Base-by-base conservation (phyloP, 2,888 invertebrate species). In the Troides helena region DNA sequence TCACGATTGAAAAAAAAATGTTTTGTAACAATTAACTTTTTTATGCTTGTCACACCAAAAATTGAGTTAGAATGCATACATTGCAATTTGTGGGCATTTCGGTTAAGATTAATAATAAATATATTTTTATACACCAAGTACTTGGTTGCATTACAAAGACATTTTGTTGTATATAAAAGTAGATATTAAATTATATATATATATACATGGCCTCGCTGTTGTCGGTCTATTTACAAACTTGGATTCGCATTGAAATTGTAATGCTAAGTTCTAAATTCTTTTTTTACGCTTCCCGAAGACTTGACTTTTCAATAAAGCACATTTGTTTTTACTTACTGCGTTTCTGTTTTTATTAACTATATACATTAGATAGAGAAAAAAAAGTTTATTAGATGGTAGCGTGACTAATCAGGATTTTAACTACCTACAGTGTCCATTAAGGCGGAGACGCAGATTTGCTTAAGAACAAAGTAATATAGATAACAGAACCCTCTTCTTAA, bases 231-330 rank as follows among this genome's bases (percentile, higher is more conserved):
- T 72, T 76, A 75, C 72, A 74, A 65, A 67, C 70, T 72, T 69
- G 74, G 73, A 69, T 71, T 74, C 65, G 65, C 66, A 69, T 71
- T 73, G 75, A 73, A 30, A 23, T 63, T 63, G 21, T 77, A 80
- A 74, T 72, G 80, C 82, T 83, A 83, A 78, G 76, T 50, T 75
- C 74, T 77, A 80, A 39, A 62, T 53, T 78, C n/a, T 53, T 78
- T 82, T 30, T 83, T 80, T 81, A 81, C 78, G 83, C 86, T 83
- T 81, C 81, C 78, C 79, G 78, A 77, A 78, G 72, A 78, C 73
- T 78, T 79, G 78, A 80, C 80, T 80, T 80, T 82, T 76, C 79
- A 88, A 85, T 88, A 87, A 88, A 88, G 81, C 81, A 85, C 82
- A 79, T 80, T 80, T 80, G 79, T 82, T 83, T 81, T 81, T 81